Evolutionary conservation across 1,140 invertebrate species (phyloP).

Genomic region (Mylabris phalerata): DNA sequence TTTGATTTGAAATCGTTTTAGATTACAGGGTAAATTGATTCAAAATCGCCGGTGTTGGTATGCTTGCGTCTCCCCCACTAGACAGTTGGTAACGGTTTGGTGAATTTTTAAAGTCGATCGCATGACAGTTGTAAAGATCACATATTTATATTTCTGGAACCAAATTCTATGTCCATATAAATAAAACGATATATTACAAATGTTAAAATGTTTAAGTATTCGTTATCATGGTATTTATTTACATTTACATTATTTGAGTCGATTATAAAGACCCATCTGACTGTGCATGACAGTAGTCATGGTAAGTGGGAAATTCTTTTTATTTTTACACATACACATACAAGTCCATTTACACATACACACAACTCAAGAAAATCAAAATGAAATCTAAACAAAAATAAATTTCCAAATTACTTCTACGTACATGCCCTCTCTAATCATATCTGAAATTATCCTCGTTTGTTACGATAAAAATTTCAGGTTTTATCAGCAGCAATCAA

Average conservation of each 20-base stretch:
- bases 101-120: too few relatives aligned
- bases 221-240: conserved; percentile 38
- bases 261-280: conserved; percentile 40
- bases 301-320: conserved; percentile 30
- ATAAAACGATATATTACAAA: conserved; percentile 21
- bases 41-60: too few relatives aligned
- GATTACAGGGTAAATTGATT: too few relatives aligned
- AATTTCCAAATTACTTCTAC: too few relatives aligned
- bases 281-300: conserved; percentile 42
- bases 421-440: too few relatives aligned
- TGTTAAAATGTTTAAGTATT: conserved; percentile 39
- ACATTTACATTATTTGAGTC: conserved; percentile 38
- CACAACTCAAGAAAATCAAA: neutral
- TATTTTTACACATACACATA: too few relatives aligned
- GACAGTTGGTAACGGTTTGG: too few relatives aligned
- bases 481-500: conserved; percentile 38
- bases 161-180: too few relatives aligned
- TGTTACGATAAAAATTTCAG: conserved; percentile 23
- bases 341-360: neutral
- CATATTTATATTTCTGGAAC: too few relatives aligned
- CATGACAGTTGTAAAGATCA: too few relatives aligned
- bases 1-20: too few relatives aligned
- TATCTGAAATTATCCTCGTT: neutral
- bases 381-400: neutral
- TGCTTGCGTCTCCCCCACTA: too few relatives aligned